Conservation (phyloP, 2,113 vertebrate species). For the Cephalopterus ornatus region DNA sequence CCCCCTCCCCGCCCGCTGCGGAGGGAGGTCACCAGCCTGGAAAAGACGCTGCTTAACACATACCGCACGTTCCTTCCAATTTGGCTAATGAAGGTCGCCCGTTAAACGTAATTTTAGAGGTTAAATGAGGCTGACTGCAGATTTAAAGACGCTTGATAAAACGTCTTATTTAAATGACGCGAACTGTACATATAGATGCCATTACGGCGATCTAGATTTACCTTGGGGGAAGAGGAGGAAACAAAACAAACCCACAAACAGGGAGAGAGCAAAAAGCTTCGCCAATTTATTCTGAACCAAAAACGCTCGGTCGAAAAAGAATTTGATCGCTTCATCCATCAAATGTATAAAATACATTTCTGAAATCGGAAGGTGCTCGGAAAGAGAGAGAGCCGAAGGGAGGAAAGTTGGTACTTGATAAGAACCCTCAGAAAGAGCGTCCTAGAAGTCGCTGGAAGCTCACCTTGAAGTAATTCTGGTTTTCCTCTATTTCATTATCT, state of each 20-base stretch:
- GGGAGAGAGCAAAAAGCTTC: neutral
- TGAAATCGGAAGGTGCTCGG: neutral
- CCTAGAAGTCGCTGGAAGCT: neutral
- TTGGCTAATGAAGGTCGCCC: neutral
- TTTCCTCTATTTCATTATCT: neutral
- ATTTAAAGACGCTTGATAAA: constrained; percentile 38
- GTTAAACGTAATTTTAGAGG: constrained; percentile 32
- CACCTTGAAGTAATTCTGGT: neutral
- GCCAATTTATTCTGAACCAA: constrained; percentile 1
- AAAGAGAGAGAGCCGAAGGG: neutral
- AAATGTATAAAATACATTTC: constrained; percentile 16
- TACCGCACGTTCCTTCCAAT: neutral
- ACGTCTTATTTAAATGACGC: constrained; percentile 9
- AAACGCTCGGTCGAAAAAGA: neutral
- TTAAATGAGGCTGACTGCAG: constrained; percentile 32
- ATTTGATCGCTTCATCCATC: constrained; percentile 38
- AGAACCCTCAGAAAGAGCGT: neutral
- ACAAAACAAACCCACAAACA: neutral
- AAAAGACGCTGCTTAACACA: neutral
- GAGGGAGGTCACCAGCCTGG: neutral
- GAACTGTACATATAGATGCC: neutral
- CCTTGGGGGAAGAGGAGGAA: neutral
- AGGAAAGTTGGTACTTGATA: neutral
- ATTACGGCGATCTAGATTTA: neutral
- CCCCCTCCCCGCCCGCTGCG: neutral